Base-by-base conservation (phyloP, 2,797 vertebrate genomes). In the Poecilia velifera region DNA sequence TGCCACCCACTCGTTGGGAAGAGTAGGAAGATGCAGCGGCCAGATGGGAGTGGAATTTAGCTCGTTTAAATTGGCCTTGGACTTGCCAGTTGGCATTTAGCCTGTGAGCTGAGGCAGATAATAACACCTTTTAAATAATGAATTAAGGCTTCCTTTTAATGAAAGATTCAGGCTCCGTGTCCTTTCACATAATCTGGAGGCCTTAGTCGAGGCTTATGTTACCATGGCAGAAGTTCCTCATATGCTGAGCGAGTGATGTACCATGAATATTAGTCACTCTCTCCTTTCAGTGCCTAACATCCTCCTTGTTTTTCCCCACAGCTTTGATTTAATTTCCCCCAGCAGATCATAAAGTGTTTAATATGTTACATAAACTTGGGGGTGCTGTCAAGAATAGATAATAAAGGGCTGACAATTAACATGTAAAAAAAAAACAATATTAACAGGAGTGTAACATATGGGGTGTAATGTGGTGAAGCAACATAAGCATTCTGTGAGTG, bases 61-160 rank as follows among this genome's bases (percentile, higher is more conserved):
- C 86, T 93, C 91, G 94, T 95, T 94, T 94, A 91, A 94, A 93
- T 82, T 88, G 92, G 82, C 93, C 94, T 93, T 91, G 87, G 89
- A 90, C 90, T 94, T 95, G 90, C 93, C 93, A 93, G 84, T 95
- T 93, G 92, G 92, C 92, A 89, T 95, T 92, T 91, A 78, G 80
- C 87, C 92, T 93, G 94, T 90, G 92, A 94, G 93, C 90, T 92
- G 93, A 95, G 87, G 90, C 84, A 85, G 93, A 93, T 94, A 94
- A 94, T 91, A 94, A 95, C 93, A 92, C 88, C 91, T 89, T 90
- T 90, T 94, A 94, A 95, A 95, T 95, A 95, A 95, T 94, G 89
- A 94, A 96, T 94, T 92, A 92, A 94, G 90, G 91, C 90, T 79
- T 92, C 83, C 79, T 94, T 94, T 94, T 94, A 95, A 95, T 94